Percentiles rank a stretch among this genome's conserved stretches.
phyloP scores from a whole-genome alignment of 2,113 vertebrate species.

The Numenius arquata region DNA sequence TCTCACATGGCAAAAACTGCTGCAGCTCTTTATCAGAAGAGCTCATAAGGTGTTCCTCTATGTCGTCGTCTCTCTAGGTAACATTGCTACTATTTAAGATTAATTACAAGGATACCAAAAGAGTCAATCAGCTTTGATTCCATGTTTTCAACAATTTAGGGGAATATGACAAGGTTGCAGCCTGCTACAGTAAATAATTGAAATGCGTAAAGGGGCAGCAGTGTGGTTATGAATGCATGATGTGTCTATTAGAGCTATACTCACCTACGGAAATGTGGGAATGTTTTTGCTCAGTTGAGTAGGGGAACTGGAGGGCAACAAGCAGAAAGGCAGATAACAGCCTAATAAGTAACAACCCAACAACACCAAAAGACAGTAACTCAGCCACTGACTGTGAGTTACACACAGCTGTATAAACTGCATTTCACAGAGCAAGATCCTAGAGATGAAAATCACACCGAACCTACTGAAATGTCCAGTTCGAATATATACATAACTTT shows the following conservation, averaged over 20 bases:
- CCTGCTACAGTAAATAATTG: not conserved
- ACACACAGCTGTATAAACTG: not conserved
- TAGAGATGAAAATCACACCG: not conserved
- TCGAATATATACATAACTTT: not conserved
- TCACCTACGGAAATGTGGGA: not conserved
- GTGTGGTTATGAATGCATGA: not conserved
- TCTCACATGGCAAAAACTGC: not conserved
- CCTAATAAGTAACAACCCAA: not conserved
- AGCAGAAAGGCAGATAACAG: not conserved
- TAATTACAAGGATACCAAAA: not conserved
- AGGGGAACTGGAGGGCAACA: not conserved
- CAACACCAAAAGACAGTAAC: not conserved
- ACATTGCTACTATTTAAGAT: not conserved
- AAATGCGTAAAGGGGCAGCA: not conserved
- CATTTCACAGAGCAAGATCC: not conserved
- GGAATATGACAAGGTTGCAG: not conserved
- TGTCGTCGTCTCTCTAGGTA: not conserved
- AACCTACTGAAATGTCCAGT: not conserved
- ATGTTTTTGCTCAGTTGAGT: not conserved
- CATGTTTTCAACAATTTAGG: not conserved
- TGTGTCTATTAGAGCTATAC: not conserved
- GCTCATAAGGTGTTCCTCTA: not conserved
- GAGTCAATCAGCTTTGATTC: not conserved
- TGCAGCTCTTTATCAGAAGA: not conserved
- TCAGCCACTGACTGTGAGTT: not conserved